Evolutionary conservation across 2,113 vertebrate species (phyloP).

Genomic region (Thryonomys swinderianus): DNA sequence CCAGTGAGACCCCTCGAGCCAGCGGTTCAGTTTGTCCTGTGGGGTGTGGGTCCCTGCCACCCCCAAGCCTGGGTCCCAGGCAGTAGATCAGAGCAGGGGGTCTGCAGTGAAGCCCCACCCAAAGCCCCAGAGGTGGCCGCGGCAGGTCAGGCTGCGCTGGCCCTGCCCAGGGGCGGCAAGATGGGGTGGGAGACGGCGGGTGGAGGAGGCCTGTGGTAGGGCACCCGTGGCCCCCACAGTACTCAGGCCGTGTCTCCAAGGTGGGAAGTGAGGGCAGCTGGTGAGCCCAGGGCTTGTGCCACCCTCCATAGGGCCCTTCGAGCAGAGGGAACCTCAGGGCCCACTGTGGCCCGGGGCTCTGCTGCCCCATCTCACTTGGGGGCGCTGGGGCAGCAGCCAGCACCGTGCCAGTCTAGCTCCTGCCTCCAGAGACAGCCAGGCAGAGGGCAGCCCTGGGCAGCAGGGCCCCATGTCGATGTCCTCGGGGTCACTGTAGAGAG

Average conservation of each 20-base stretch:
- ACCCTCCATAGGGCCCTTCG: background rate
- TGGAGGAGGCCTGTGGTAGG: too few species aligned
- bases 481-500: background rate
- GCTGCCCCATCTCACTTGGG: background rate
- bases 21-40: rapidly evolving
- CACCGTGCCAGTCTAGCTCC: background rate
- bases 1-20: rapidly evolving
- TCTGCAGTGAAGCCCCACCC: background rate
- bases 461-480: too few species aligned
- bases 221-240: background rate
- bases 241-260: too few species aligned
- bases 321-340: background rate
- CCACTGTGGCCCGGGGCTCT: background rate
- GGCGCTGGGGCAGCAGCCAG: background rate
- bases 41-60: background rate
- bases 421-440: background rate
- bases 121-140: background rate
- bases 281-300: background rate
- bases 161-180: background rate
- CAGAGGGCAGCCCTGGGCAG: background rate
- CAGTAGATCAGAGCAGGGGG: background rate
- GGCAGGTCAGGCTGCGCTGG: background rate
- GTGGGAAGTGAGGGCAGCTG: too few species aligned
- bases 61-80: rapidly evolving
- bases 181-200: too few species aligned